Percentiles rank a stretch among this genome's conserved stretches.
Conservation (phyloP, 2,888 invertebrate species). For the Synanthedon myopaeformis region DNA sequence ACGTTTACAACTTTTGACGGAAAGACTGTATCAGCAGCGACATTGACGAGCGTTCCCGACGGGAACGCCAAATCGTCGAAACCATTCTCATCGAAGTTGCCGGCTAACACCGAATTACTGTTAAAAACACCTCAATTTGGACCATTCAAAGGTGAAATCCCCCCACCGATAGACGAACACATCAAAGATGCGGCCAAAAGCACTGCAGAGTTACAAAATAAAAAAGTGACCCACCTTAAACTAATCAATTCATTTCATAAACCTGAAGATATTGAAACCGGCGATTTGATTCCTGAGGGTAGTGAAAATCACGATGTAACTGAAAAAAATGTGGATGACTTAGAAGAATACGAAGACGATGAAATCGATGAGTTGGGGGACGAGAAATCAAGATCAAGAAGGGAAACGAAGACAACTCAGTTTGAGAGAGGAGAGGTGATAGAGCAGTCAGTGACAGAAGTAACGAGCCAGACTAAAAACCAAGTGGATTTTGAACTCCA, state of each 20-base stretch:
- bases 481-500: constrained; percentile 35
- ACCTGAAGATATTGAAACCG: constrained; percentile 15
- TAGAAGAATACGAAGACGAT: constrained; percentile 17
- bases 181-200: constrained; percentile 15
- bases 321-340: constrained; percentile 10
- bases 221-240: constrained; percentile 45
- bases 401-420: constrained; percentile 42
- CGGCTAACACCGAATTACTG: constrained; percentile 66
- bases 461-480: constrained; percentile 26
- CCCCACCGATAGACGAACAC: constrained; percentile 45
- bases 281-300: constrained; percentile 33
- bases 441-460: constrained; percentile 27
- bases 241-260: constrained; percentile 37
- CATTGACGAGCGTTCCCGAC: constrained; percentile 69
- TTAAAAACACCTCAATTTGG: constrained; percentile 80
- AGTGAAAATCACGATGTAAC: constrained; percentile 29
- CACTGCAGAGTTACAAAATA: constrained; percentile 12
- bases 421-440: constrained; percentile 37
- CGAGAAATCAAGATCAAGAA: constrained; percentile 22
- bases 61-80: constrained; percentile 27
- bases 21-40: constrained; percentile 76
- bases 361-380: constrained; percentile 20
- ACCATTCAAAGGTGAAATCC: constrained; percentile 80
- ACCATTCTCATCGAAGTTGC: constrained; percentile 52
- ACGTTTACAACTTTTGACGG: constrained; percentile 82